Evolutionary conservation across 2,888 invertebrate species (phyloP), one percentile per base, ranked within the genome.

Genomic region (Meghimatium bilineatum): DNA sequence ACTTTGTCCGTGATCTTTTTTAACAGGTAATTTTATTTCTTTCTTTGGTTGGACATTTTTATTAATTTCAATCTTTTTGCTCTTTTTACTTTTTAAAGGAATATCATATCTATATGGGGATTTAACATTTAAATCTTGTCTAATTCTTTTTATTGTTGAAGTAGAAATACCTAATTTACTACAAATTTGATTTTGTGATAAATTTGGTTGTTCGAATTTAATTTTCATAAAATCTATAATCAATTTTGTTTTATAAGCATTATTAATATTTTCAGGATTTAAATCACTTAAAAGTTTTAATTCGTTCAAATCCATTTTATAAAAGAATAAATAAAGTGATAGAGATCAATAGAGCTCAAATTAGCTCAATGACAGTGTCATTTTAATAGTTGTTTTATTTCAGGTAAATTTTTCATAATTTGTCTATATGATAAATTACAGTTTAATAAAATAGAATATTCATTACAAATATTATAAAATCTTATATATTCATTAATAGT

Each of bases 131-230:
- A 71, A 71, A 71, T 71, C 71, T 71, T 71, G 38, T 71, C 38
- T 71, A 38, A 71, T 38, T 71, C 71, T 71, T 71, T 71, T 71
- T 71, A 71, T 71, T 71, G 71, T 71, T 36, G 71, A 71, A 71
- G 71, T 26, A 71, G 71, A 71, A 71, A 71, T 71, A 71, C 71
- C 71, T 26, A 71, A 26, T 23, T 71, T 38, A 1, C n/a, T 38
- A 71, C 71, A 71, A n/a, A 38, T 71, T 26, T 71, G 71, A 26
- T 71, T 26, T 71, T 71, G 71, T 26, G 26, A 26, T 71, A 71
- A 38, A 38, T 72, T 23, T 23, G 71, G 71, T 38, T 71, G n/a
- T 72, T 72, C 72, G 3, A 12, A 1, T 72, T 72, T 72, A n/a
- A 72, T 72, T 29, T 72, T 72, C 72, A 72, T 72, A 44, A 44